Evolutionary conservation across 2,113 vertebrate species (phyloP), one percentile per base, ranked within the genome.

Genomic region (Periophthalmodon schlosseri): DNA sequence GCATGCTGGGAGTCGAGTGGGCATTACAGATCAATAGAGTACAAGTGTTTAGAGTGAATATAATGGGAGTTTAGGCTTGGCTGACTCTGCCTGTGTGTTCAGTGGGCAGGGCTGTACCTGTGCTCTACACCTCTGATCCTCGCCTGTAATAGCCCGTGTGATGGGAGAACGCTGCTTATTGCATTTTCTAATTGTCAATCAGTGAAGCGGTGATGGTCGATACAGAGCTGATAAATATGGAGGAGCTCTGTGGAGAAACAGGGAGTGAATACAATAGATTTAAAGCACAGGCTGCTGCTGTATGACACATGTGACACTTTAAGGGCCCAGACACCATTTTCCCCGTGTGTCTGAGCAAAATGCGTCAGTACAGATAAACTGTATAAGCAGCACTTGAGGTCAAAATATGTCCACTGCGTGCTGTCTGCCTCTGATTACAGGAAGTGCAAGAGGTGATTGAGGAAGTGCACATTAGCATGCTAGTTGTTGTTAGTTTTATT

Each of bases 181-280:
- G 69, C 10, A 24, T 9, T 39, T n/a, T 5, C 60, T 73, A 60
- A 68, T 74, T 64, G 36, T 60, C 63, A 57, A 57, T 81, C 76
- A 23, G 73, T 16, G 8, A 67, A 39, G 73, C 12, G 11, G 61
- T 49, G 61, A 77, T 24, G 74, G 76, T 85, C 68, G 23, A 85
- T 82, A 28, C 10, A 63, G 18, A 36, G 47, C 56, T 50, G 33
- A 79, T 79, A 66, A 82, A 74, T 77, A 74, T 82, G 79, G 68
- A 81, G 16, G 49, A 3, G n/a, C 2, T 0, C 34, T 34, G 74
- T 8, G 56, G 56, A 74, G 74, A 71, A 54, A 15, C 67, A 36
- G 33, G 3, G 33, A 36, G 14, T 8, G 33, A 28, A 18, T 18
- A 5, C n/a, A 5, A 20, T 13, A 33, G 13, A 23, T 24, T 28